Percentiles rank a stretch among this genome's conserved stretches.
phyloP scores from a whole-genome alignment of 2,888 invertebrate species.

The Oligia fasciuncula region DNA sequence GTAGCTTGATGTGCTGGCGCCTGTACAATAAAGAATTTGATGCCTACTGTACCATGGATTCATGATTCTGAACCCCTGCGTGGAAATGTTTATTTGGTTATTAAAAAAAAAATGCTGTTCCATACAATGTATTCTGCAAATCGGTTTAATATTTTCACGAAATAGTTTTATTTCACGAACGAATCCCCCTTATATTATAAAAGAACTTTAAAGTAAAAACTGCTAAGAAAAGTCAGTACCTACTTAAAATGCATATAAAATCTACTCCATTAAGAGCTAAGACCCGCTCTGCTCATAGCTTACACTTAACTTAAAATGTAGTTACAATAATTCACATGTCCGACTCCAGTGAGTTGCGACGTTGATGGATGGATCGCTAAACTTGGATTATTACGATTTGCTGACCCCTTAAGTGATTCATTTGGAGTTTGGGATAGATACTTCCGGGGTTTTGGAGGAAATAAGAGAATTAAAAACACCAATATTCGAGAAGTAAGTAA shows the following conservation, averaged over 20 bases:
- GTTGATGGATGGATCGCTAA: slow-evolving; percentile 63
- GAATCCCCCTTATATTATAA: not conserved
- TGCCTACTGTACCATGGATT: no score
- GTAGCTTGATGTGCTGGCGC: no score
- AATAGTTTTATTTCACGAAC: not conserved
- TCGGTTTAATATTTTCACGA: not conserved
- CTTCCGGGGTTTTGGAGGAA: not conserved
- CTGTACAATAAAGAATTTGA: no score
- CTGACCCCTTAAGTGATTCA: slow-evolving; percentile 42
- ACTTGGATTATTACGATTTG: slow-evolving; percentile 56
- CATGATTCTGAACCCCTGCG: no score
- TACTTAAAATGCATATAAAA: slow-evolving; percentile 1
- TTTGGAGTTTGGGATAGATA: not conserved
- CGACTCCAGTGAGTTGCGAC: slow-evolving; percentile 55
- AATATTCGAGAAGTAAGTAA: not conserved
- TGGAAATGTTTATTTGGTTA: no score
- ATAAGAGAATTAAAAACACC: not conserved
- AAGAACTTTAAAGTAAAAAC: not conserved
- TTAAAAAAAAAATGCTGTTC: no score
- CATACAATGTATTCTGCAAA: not conserved
- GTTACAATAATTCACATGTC: slow-evolving; percentile 67
- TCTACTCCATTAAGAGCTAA: slow-evolving; percentile 5
- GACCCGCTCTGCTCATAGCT: slow-evolving; percentile 37
- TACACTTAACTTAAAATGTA: slow-evolving; percentile 48
- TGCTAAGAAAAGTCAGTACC: not conserved